Evolutionary conservation across 2,888 invertebrate genomes (phyloP), one percentile per base, ranked within the genome.

Genomic region (Spodoptera exigua): DNA sequence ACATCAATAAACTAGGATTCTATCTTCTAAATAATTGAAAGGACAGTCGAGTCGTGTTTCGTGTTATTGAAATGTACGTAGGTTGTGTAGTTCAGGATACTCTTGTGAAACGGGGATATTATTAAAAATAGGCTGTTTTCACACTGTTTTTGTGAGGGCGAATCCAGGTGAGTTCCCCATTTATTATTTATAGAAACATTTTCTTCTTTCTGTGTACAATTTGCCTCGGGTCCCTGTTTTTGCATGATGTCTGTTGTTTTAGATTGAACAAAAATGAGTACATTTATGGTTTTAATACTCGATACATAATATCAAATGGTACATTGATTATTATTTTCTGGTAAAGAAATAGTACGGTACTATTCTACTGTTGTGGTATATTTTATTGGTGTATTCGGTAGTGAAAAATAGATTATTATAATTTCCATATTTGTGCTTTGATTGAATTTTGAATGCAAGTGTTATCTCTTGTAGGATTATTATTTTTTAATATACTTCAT

Each of bases 81-180:
- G 82, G 83, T 78, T 79, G 81, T 84, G 82, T 75, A 84, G 83
- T 68, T 74, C 78, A 79, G 79, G 82, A 81, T 74, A 64, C 72
- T 53, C 59, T 61, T 70, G 76, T 60, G 73, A 75, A 77, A 79
- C 72, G 73, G 79, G 83, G 80, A 80, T 85, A 85, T 78, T 85
- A 79, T 78, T 80, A 83, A 81, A 83, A 69, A 78, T 77, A 77
- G 78, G 77, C 78, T 69, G 74, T 76, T 78, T 78, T 57, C 77
- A 78, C 80, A 78, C 81, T 82, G 78, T 77, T 81, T 79, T 80
- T 79, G 61, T 64, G 54, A 63, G 68, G 62, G 69, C 40, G 60
- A 71, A 60, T 69, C 70, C 78, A 82, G 86, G 85, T 86, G 79
- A 85, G 84, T 76, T 52, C 60, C 58, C 58, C 60, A 66, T 81